Percentiles rank a stretch among this genome's conserved stretches.
These are phyloP conservation scores for Theocolax elegans DNA, from an alignment of 1,140 invertebrate species.

Conservation along the genomic window DNA sequence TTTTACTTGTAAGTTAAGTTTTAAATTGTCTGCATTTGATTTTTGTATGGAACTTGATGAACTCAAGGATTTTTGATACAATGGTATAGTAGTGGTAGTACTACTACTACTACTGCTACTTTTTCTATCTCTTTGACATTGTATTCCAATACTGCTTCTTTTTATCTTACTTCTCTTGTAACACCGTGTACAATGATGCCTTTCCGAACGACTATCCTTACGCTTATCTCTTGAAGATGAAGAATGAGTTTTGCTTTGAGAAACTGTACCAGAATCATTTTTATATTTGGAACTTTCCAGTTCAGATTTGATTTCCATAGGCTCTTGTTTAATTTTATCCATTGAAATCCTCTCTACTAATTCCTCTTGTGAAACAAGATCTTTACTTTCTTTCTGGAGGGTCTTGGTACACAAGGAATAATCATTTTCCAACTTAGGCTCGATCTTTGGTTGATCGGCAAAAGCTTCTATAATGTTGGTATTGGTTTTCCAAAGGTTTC, in stretches of 20 bases:
- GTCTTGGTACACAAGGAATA: conserved; percentile 6
- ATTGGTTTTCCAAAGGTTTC: conserved; percentile 44
- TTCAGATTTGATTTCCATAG: conserved; percentile 34
- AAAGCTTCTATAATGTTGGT: conserved; percentile 14
- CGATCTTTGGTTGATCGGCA: conserved; percentile 28
- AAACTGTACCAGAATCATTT: conserved; percentile 25
- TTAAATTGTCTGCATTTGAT: conserved; percentile 54
- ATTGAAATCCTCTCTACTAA: not conserved
- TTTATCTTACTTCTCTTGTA: conserved; percentile 73
- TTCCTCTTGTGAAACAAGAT: not conserved
- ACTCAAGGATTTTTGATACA: conserved; percentile 55
- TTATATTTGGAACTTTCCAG: conserved; percentile 9
- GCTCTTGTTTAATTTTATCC: conserved; percentile 45
- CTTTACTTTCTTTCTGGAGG: conserved; percentile 12
- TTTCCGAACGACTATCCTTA: conserved; percentile 58
- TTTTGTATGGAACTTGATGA: conserved; percentile 43
- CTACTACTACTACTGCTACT: conserved; percentile 14
- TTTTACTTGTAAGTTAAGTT: conserved; percentile 63
- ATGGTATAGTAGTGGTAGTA: conserved; percentile 31
- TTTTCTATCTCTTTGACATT: conserved; percentile 68
- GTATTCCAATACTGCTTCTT: conserved; percentile 72
- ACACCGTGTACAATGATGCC: conserved; percentile 70
- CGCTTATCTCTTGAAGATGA: conserved; percentile 58
- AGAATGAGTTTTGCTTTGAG: conserved; percentile 43
- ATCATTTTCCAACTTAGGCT: conserved; percentile 4